Percentiles rank a stretch among this genome's conserved stretches.
Evolutionary conservation across 2,888 invertebrate genomes (phyloP).

Genomic region (Charanyca ferruginea): DNA sequence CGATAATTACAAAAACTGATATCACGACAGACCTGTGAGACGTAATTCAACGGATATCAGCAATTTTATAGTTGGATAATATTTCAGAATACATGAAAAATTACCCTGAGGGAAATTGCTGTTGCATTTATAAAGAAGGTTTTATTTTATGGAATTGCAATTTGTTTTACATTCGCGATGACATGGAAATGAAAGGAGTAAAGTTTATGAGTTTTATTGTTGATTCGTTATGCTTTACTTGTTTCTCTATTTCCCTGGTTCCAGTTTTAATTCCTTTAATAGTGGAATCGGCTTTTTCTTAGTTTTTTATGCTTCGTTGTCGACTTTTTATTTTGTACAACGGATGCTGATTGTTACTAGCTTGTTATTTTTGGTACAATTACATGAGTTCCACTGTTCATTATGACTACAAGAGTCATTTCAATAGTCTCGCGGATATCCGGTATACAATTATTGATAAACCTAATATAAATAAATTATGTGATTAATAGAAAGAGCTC

Average conservation of each 20-base stretch:
- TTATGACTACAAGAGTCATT: no score
- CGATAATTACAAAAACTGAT: conserved; percentile 52
- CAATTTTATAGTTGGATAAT: conserved; percentile 45
- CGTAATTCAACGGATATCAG: conserved; percentile 39
- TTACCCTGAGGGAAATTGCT: conserved; percentile 52
- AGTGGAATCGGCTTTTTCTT: not conserved
- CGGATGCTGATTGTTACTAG: no score
- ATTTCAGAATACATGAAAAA: conserved; percentile 52
- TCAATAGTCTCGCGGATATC: no score
- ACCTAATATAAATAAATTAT: no score
- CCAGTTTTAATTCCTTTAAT: not conserved
- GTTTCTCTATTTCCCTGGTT: not conserved
- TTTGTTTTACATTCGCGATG: conserved; percentile 45
- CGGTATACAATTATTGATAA: no score
- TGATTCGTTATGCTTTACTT: conserved; percentile 20
- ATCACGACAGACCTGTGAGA: conserved; percentile 19
- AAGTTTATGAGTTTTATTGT: conserved; percentile 25
- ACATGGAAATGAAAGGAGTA: conserved; percentile 37
- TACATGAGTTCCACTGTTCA: no score
- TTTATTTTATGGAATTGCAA: conserved; percentile 35
- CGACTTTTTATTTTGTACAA: not conserved
- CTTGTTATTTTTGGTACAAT: no score
- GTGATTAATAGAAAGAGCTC: no score
- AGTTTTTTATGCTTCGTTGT: not conserved
- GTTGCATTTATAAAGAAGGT: conserved; percentile 56